phyloP scores from a whole-genome alignment of 2,888 invertebrate genomes.

The Diaphora mendica region DNA sequence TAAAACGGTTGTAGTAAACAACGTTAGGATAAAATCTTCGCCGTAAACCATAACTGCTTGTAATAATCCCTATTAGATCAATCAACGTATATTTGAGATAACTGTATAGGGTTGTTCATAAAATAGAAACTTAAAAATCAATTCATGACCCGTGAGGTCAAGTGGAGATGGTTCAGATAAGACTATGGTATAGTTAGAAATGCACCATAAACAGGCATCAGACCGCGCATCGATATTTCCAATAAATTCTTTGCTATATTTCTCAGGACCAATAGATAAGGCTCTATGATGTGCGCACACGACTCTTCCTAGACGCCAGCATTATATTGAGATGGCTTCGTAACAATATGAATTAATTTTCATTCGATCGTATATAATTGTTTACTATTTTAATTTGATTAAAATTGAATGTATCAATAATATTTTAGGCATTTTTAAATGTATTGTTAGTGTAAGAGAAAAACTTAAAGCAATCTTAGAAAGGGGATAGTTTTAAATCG shows the following conservation, averaged over 20 bases:
- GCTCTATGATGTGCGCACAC: conserved; percentile 68
- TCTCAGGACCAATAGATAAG: conserved; percentile 78
- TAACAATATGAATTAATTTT: neutral
- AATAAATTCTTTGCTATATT: conserved; percentile 80
- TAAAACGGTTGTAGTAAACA: conserved; percentile 17
- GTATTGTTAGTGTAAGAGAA: too few relatives aligned
- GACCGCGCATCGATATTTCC: conserved; percentile 75
- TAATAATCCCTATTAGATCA: conserved; percentile 40
- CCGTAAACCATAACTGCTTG: conserved; percentile 18
- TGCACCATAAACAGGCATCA: conserved; percentile 74
- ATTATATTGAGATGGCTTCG: conserved; percentile 54
- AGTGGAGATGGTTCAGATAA: conserved; percentile 67
- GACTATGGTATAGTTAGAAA: conserved; percentile 61
- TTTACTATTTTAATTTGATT: neutral
- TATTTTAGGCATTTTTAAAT: neutral
- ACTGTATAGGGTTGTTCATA: conserved; percentile 49
- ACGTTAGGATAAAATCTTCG: conserved; percentile 16
- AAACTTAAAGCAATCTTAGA: neutral
- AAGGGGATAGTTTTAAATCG: neutral
- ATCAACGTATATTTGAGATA: conserved; percentile 32
- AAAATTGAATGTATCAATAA: neutral
- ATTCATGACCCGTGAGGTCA: conserved; percentile 80
- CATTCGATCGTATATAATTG: neutral
- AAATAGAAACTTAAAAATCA: conserved; percentile 81
- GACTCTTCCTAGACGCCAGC: conserved; percentile 62